phyloP scores from a whole-genome alignment of 2,797 vertebrate species.

The Hyperoplus lanceolatus region DNA sequence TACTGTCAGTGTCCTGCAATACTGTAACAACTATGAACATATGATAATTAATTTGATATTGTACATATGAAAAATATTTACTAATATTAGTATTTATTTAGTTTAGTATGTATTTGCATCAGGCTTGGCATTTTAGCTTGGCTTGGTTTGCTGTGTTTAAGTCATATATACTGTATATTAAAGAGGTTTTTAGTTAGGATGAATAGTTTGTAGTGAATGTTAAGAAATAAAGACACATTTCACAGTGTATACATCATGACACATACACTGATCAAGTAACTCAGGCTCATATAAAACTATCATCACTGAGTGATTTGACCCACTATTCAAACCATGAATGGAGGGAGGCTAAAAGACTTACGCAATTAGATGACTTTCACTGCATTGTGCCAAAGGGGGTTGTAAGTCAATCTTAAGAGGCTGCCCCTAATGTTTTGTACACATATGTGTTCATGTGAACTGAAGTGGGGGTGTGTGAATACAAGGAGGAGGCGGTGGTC shows the following conservation, averaged over 20 bases:
- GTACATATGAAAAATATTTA: too few species aligned
- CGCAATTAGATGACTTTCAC: neutral
- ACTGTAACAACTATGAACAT: too few species aligned
- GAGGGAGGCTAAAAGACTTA: neutral
- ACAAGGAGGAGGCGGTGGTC: conserved; percentile 56
- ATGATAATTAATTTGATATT: too few species aligned
- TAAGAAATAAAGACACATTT: neutral
- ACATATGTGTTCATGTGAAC: conserved; percentile 68
- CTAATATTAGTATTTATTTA: too few species aligned
- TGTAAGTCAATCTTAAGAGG: conserved; percentile 20
- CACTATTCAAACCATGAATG: conserved; percentile 4
- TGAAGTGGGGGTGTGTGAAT: conserved; percentile 70
- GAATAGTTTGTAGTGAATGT: neutral
- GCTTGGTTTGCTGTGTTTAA: neutral
- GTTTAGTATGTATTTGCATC: neutral
- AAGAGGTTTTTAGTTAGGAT: neutral
- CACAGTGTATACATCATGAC: neutral
- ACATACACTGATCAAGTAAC: neutral
- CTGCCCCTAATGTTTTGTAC: conserved; percentile 48
- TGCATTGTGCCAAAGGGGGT: conserved; percentile 10
- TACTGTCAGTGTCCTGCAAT: conserved; percentile 2
- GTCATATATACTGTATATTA: neutral
- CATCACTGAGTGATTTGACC: neutral
- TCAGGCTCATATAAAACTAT: neutral
- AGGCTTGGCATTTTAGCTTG: neutral